These are phyloP conservation scores for Macrobrachium rosenbergii DNA, from an alignment of 1,140 invertebrate species.

Conservation along the genomic window DNA sequence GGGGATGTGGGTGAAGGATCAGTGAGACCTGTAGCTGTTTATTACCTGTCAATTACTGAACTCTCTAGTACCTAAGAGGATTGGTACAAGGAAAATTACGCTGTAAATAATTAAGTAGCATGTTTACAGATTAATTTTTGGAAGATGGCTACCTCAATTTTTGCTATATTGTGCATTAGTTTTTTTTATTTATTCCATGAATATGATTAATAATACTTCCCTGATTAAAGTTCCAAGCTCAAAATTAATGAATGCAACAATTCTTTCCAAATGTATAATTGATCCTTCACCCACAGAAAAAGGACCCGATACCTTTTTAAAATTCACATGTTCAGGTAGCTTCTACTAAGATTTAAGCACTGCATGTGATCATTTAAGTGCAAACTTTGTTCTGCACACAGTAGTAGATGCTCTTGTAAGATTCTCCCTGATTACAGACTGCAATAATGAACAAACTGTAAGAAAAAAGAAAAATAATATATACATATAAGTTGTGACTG, in stretches of 20 bases:
- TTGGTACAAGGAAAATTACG: too few relatives aligned
- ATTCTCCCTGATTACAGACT: conserved; percentile 59
- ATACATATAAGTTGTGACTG: conserved; percentile 36
- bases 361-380: conserved; percentile 45
- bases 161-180: too few relatives aligned
- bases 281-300: conserved; percentile 55
- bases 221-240: too few relatives aligned
- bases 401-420: conserved; percentile 57
- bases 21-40: neutral
- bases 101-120: too few relatives aligned
- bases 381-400: conserved; percentile 29
- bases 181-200: too few relatives aligned
- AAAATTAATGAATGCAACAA: neutral
- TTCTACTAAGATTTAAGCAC: conserved; percentile 51
- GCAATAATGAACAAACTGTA: conserved; percentile 43
- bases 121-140: too few relatives aligned
- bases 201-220: too few relatives aligned
- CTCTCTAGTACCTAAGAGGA: too few relatives aligned
- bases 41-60: neutral
- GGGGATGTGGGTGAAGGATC: conserved; percentile 54
- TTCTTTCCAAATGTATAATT: neutral
- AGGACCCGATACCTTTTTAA: conserved; percentile 37
- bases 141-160: neutral
- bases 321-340: conserved; percentile 47
- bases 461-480: conserved; percentile 47